A percentile compares a stretch with the other conserved stretches of the same genome.
phyloP scores from a whole-genome alignment of 1,140 invertebrate species.

The Drosophila orena region DNA sequence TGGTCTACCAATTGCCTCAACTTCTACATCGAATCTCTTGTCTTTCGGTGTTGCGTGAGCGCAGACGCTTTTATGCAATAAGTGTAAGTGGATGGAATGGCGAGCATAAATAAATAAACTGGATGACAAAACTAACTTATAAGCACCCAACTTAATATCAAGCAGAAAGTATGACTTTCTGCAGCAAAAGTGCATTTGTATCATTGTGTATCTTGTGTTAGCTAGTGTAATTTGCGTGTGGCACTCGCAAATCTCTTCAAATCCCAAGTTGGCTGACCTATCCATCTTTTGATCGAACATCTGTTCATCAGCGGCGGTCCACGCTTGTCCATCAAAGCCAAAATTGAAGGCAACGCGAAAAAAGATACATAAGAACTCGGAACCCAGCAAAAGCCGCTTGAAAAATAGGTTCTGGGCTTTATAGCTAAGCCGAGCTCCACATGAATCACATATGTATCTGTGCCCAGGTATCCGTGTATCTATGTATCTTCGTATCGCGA shows the following conservation, averaged over 20 bases:
- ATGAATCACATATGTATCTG: neutral
- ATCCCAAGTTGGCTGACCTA: constrained; percentile 1
- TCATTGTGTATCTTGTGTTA: neutral
- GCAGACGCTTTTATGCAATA: constrained; percentile 52
- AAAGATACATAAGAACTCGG: constrained; percentile 3
- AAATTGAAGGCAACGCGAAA: neutral
- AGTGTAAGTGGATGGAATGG: constrained; percentile 13
- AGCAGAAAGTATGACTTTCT: neutral
- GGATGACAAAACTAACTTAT: neutral
- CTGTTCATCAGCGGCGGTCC: constrained; percentile 5
- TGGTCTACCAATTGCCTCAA: constrained; percentile 36
- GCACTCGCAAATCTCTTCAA: neutral
- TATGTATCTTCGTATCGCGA: constrained; percentile 13
- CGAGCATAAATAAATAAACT: neutral
- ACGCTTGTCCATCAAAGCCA: neutral
- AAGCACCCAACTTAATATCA: neutral
- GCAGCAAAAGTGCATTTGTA: no score
- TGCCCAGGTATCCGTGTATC: neutral
- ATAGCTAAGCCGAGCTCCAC: neutral
- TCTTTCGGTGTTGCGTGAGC: constrained; percentile 23
- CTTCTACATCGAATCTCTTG: constrained; percentile 29
- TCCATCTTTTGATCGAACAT: constrained; percentile 44
- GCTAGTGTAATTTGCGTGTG: neutral
- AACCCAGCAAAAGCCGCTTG: neutral
- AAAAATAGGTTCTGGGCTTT: constrained; percentile 14